These are phyloP conservation scores for Plagodis pulveraria DNA, from an alignment of 2,888 invertebrate species.

Conservation along the genomic window DNA sequence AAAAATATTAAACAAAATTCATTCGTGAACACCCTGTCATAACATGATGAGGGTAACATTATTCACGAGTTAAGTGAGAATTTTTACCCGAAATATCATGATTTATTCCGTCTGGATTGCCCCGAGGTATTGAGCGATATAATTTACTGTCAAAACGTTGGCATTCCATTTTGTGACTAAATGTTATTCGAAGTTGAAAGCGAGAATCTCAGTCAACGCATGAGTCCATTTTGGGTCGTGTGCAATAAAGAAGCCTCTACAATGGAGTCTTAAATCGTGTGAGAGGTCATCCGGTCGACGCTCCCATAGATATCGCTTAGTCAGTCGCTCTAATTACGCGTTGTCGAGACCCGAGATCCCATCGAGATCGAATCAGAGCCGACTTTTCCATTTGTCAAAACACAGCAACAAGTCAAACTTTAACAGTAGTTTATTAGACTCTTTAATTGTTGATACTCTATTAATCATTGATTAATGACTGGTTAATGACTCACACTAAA, in stretches of 20 bases:
- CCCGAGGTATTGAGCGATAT: slow-evolving; percentile 52
- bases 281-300: slow-evolving; percentile 53
- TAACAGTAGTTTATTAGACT: slow-evolving; percentile 39
- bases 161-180: slow-evolving; percentile 67
- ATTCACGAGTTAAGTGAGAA: slow-evolving; percentile 36
- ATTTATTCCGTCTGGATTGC: slow-evolving; percentile 53
- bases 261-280: slow-evolving; percentile 60
- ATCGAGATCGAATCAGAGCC: slow-evolving; percentile 54
- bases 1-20: slow-evolving; percentile 54
- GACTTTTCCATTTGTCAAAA: slow-evolving; percentile 60
- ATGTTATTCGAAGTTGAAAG: slow-evolving; percentile 52
- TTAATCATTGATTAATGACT: slow-evolving; percentile 47
- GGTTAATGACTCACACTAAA: slow-evolving; percentile 35
- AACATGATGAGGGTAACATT: slow-evolving; percentile 43
- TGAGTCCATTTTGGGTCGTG: slow-evolving; percentile 51
- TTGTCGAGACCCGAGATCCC: slow-evolving; percentile 52
- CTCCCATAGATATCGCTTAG: slow-evolving; percentile 68
- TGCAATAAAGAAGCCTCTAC: slow-evolving; percentile 58
- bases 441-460: slow-evolving; percentile 43
- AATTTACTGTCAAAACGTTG: slow-evolving; percentile 59
- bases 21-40: slow-evolving; percentile 42
- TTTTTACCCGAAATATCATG: slow-evolving; percentile 43
- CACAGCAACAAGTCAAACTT: slow-evolving; percentile 33
- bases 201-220: slow-evolving; percentile 48
- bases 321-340: slow-evolving; percentile 67